A percentile compares a stretch with the other conserved stretches of the same genome.
Evolutionary conservation across 2,113 vertebrate species (phyloP).

Genomic region (Xerus inauris): DNA sequence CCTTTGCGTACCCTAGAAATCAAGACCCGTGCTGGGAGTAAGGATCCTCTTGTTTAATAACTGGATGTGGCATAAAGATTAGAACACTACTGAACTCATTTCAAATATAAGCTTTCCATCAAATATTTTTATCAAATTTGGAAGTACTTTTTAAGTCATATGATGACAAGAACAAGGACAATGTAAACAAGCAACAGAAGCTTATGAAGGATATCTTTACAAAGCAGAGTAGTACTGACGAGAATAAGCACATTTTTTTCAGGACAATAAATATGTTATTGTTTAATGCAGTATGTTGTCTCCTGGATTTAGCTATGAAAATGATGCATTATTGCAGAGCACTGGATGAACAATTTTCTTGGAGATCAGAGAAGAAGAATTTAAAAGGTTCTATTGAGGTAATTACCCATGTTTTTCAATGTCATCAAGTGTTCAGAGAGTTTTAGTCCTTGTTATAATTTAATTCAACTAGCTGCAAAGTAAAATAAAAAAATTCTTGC

Average conservation of each 20-base stretch:
- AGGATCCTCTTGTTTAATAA: not conserved
- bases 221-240: not conserved
- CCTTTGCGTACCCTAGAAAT: not conserved
- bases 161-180: not conserved
- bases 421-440: slow-evolving; percentile 43
- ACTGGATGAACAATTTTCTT: not conserved
- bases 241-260: not conserved
- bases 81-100: not conserved
- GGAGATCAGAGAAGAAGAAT: not conserved
- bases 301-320: not conserved
- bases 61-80: not conserved
- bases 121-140: not conserved
- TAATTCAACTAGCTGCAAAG: not conserved
- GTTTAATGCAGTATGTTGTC: not conserved
- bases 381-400: not conserved
- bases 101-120: not conserved
- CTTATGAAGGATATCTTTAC: not conserved
- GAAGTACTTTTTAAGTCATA: not conserved
- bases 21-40: not conserved
- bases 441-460: not conserved
- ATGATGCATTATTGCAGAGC: not conserved
- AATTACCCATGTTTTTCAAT: not conserved
- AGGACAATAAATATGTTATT: slow-evolving; percentile 20
- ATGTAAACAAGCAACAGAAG: not conserved
- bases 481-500: not conserved